Evolutionary conservation across 2,888 invertebrate species (phyloP), one percentile per base, ranked within the genome.

Genomic region (Coelinius sp.): DNA sequence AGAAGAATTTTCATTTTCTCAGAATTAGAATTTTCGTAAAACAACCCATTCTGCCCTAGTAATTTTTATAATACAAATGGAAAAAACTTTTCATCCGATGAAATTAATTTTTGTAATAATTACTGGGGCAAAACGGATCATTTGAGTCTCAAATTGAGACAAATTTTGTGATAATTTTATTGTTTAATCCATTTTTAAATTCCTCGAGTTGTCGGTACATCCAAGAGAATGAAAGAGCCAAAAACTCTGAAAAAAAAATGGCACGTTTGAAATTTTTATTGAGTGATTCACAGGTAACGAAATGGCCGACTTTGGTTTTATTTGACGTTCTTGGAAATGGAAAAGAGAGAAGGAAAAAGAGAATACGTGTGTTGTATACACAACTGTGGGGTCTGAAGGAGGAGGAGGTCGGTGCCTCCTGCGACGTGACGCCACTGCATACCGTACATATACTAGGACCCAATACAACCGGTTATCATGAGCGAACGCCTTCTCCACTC

Each of bases 341-440:
- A 41, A 67, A 56, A 22, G 53, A 35, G 41, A 44, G 27, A 24
- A 63, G 67, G 8, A 12, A 53, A 59, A 12, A 25, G 31, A 25
- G 41, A 8, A 44, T 25, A 25, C 17, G 14, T 63, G 38, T 63
- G 41, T 63, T 63, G n/a, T 41, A 63, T 41, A 14, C 41, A 44
- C 41, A 41, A 22, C 25, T 41, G 63, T 41, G 63, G 14, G 41
- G 41, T 25, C 22, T 22, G 41, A 14, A 63, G 41, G 63, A 24
- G 44, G 44, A 44, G 41, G 63, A 63, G 63, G 63, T 63, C 63
- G 63, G 63, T 63, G 63, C 63, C 63, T 63, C n/a, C 63, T 63
- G 41, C 41, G 63, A 63, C 35, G 46, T 71, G 70, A 71, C 70
- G 70, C 70, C 70, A 71, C 41, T 65, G 56, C 59, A 66, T 68